A percentile compares a stretch with the other conserved stretches of the same genome.
phyloP scores from a whole-genome alignment of 2,113 vertebrate genomes.

The Eonycteris spelaea region DNA sequence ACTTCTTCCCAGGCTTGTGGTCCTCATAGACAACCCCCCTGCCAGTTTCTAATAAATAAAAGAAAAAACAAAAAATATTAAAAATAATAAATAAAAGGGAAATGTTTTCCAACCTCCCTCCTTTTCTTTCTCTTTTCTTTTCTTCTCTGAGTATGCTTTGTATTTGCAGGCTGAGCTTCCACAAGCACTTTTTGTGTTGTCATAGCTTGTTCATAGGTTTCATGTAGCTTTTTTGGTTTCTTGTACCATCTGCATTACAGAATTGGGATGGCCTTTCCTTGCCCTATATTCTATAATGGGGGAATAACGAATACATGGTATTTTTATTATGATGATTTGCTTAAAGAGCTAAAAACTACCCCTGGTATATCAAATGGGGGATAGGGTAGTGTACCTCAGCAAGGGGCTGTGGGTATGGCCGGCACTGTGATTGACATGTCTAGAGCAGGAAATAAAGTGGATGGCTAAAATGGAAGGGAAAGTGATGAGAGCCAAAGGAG shows the following conservation, averaged over 20 bases:
- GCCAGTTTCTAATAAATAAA: neutral
- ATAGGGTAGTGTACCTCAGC: neutral
- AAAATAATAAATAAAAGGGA: neutral
- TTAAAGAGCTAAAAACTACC: neutral
- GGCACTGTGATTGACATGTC: neutral
- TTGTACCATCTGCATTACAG: neutral
- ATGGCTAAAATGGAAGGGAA: neutral
- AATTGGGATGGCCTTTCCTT: neutral
- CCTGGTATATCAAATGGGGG: neutral
- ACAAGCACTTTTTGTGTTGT: neutral
- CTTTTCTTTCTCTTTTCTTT: neutral
- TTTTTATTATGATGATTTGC: neutral
- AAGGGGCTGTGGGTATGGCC: neutral
- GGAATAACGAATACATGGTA: neutral
- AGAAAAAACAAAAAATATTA: neutral
- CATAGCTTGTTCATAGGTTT: neutral
- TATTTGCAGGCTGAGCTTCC: neutral
- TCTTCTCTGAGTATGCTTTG: neutral
- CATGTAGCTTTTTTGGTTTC: neutral
- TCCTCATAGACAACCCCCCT: neutral
- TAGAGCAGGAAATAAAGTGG: neutral
- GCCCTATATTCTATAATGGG: neutral
- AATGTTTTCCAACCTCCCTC: neutral
- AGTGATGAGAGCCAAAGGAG: neutral
- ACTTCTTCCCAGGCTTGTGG: neutral